Conservation (phyloP, 2,888 invertebrate genomes). For the Pristionchus entomophagus region DNA sequence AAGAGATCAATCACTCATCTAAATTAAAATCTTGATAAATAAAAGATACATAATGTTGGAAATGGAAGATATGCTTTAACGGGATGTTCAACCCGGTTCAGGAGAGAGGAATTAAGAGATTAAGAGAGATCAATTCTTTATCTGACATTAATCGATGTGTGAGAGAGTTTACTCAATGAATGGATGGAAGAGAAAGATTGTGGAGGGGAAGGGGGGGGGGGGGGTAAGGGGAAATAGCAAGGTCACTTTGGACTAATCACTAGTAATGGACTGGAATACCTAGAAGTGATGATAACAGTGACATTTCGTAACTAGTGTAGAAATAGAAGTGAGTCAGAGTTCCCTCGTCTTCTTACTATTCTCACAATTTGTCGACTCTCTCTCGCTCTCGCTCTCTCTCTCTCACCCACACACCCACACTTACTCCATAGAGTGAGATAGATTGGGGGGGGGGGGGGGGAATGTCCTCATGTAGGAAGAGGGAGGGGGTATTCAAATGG, state of each 20-base stretch:
- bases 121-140: neutral
- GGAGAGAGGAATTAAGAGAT: neutral
- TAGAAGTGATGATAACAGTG: neutral
- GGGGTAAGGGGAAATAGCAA: neutral
- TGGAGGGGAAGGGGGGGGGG: no score
- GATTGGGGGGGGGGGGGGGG: no score
- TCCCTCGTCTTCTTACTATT: neutral
- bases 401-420: neutral
- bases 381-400: neutral
- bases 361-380: constrained; percentile 33
- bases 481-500: neutral
- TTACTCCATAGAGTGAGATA: neutral
- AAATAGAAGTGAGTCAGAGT: constrained; percentile 20
- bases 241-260: neutral
- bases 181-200: neutral
- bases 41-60: neutral
- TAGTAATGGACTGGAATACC: neutral
- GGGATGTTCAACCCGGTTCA: neutral
- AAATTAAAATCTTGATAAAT: neutral
- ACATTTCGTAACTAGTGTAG: neutral
- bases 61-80: neutral
- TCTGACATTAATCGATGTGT: neutral
- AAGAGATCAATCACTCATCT: neutral
- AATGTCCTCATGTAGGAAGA: neutral
- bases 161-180: neutral